phyloP scores from a whole-genome alignment of 2,797 vertebrate genomes.

The Toxotes lorentzi region DNA sequence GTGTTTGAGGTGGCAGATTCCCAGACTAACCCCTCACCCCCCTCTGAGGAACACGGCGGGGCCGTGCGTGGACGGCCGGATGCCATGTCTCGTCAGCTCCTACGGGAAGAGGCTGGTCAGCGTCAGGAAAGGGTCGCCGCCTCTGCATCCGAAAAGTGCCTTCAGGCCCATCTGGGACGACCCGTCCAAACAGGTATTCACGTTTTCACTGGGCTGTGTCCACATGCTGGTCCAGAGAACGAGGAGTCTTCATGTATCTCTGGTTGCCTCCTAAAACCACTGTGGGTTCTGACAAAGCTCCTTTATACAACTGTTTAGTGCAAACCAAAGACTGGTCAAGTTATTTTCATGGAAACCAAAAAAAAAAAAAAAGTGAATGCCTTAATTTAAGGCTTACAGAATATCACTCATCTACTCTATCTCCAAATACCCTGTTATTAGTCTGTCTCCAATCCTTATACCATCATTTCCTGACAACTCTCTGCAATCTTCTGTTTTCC shows the following conservation, averaged over 20 bases:
- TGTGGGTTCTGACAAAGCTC: too few relatives aligned
- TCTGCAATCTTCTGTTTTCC: background rate
- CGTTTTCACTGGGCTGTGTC: background rate
- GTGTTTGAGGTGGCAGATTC: constrained; percentile 85
- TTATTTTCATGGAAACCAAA: too few relatives aligned
- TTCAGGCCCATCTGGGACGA: constrained; percentile 86
- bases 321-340: background rate
- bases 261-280: too few relatives aligned
- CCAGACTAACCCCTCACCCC: constrained; percentile 80
- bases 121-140: constrained; percentile 74
- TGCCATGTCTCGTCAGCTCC: constrained; percentile 66
- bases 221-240: too few relatives aligned
- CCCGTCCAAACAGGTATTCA: constrained; percentile 78
- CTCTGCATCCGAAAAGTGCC: constrained; percentile 78
- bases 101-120: constrained; percentile 73
- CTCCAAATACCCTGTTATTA: background rate
- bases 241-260: too few relatives aligned
- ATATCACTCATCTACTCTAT: background rate
- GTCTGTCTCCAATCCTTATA: background rate
- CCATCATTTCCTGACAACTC: background rate
- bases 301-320: background rate
- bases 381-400: background rate
- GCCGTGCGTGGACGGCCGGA: constrained; percentile 30
- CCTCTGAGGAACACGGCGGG: constrained; percentile 54
- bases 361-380: too few relatives aligned